These are phyloP conservation scores for Cataglyphis altisquamis DNA, from an alignment of 2,888 invertebrate species.

Conservation along the genomic window DNA sequence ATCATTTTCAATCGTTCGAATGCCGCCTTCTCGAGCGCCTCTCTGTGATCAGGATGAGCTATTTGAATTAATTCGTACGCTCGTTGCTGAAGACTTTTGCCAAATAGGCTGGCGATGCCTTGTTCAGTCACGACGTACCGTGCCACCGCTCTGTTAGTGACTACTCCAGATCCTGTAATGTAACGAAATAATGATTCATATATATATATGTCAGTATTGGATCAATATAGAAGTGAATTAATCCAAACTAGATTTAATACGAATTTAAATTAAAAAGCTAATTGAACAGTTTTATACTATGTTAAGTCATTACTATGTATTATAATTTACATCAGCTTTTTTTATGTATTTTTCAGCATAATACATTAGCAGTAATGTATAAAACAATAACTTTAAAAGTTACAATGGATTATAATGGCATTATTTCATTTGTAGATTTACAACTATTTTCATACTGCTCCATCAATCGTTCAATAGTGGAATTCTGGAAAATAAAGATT, in stretches of 20 bases:
- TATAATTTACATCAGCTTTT: background rate
- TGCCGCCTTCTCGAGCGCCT: conserved; percentile 89
- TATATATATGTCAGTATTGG: background rate
- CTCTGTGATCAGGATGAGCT: conserved; percentile 89
- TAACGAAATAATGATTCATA: conserved; percentile 4
- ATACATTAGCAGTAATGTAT: background rate
- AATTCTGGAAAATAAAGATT: background rate
- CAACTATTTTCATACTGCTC: background rate
- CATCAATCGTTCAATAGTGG: background rate
- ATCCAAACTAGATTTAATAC: conserved; percentile 3
- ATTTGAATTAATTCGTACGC: conserved; percentile 90
- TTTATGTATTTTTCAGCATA: background rate
- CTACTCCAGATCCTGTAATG: conserved; percentile 89
- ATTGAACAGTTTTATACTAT: background rate
- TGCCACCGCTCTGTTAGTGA: conserved; percentile 89
- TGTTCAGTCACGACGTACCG: conserved; percentile 91
- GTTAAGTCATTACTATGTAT: background rate
- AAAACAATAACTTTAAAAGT: background rate
- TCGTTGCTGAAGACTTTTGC: conserved; percentile 89
- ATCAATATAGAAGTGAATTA: background rate
- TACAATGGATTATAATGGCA: background rate
- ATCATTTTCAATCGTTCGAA: conserved; percentile 87
- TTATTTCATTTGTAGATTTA: background rate
- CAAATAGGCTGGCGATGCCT: conserved; percentile 90
- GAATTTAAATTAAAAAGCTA: background rate